Conservation (phyloP, 92 coral and sea anemone species). For the Paramuricea clavata region DNA sequence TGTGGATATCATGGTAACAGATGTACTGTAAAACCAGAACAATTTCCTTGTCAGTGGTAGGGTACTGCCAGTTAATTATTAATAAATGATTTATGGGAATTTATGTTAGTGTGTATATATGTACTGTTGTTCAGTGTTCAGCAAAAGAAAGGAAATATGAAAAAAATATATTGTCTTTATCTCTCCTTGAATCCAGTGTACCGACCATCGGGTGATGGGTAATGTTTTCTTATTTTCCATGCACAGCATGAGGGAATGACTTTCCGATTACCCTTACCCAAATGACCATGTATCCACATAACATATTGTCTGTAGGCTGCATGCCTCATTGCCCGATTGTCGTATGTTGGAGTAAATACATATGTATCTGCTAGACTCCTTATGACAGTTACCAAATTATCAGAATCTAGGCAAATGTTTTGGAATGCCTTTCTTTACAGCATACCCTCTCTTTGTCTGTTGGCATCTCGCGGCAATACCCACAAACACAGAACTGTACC, state of each 20-base stretch:
- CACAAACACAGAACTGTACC: conserved; percentile 52
- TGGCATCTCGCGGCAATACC: conserved; percentile 36
- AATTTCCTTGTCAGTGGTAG: too few relatives aligned
- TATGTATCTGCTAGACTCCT: conserved; percentile 60
- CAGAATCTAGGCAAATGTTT: conserved; percentile 52
- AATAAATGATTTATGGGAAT: too few relatives aligned
- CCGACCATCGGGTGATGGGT: conserved; percentile 46
- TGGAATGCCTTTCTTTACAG: conserved; percentile 42
- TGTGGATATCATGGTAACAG: too few relatives aligned
- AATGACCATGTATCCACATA: conserved; percentile 51
- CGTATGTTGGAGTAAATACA: conserved; percentile 55
- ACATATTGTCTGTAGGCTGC: conserved; percentile 61
- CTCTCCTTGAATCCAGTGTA: conserved; percentile 56
- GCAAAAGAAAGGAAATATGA: too few relatives aligned
- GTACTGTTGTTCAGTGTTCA: too few relatives aligned
- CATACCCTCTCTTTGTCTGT: conserved; percentile 39
- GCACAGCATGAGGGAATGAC: conserved; percentile 62
- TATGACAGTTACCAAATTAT: conserved; percentile 44
- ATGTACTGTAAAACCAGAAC: too few relatives aligned
- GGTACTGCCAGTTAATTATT: too few relatives aligned
- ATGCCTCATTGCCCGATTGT: conserved; percentile 57
- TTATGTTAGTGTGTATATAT: too few relatives aligned
- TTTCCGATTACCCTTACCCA: conserved; percentile 41
- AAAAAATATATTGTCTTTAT: not conserved
- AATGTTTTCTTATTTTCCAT: conserved; percentile 47